phyloP scores from a whole-genome alignment of 2,797 vertebrate species.

The Falco peregrinus region DNA sequence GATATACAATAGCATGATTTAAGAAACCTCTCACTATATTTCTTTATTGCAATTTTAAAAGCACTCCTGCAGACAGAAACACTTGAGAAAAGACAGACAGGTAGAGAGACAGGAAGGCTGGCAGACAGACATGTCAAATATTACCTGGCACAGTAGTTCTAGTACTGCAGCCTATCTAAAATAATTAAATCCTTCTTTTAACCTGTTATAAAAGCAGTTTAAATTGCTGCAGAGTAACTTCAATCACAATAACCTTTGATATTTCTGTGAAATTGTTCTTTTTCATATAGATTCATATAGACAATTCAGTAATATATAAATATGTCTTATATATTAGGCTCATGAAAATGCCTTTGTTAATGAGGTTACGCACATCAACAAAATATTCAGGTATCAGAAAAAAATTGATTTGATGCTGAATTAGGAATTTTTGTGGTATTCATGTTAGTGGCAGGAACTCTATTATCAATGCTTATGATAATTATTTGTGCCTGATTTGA shows the following conservation, averaged over 20 bases:
- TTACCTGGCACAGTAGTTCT: neutral
- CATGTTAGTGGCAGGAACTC: neutral
- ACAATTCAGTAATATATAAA: neutral
- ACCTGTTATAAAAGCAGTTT: slow-evolving; percentile 12
- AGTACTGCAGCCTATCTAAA: neutral
- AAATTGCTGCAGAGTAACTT: neutral
- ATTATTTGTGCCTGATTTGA: neutral
- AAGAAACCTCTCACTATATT: slow-evolving; percentile 46
- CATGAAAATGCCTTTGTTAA: slow-evolving; percentile 33
- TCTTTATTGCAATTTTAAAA: slow-evolving; percentile 43
- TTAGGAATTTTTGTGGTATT: neutral
- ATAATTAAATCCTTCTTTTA: slow-evolving; percentile 24
- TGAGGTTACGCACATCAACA: slow-evolving; percentile 26
- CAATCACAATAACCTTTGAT: neutral
- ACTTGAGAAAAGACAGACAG: neutral
- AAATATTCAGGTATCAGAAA: slow-evolving; percentile 24
- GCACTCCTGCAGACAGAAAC: neutral
- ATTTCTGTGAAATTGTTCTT: neutral
- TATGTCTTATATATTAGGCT: slow-evolving; percentile 12
- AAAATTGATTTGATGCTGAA: neutral
- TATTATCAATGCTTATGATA: neutral
- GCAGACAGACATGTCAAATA: neutral
- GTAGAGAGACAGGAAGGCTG: neutral
- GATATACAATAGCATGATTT: slow-evolving; percentile 62
- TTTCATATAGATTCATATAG: slow-evolving; percentile 10